Evolutionary conservation across 2,797 vertebrate genomes (phyloP).

Genomic region (Catostomus latipinnis): DNA sequence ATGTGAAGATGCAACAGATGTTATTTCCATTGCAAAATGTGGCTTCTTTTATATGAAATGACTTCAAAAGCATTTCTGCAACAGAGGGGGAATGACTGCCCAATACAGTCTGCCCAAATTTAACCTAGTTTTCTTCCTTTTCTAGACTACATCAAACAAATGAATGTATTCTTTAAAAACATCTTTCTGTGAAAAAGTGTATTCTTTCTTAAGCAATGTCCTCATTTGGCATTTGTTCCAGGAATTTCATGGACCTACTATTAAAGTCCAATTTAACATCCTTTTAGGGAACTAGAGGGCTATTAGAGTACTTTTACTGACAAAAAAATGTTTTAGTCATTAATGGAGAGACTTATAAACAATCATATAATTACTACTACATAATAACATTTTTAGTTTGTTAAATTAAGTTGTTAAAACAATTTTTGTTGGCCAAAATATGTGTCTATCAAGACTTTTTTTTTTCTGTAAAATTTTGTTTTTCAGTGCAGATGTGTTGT

Average conservation of each 20-base stretch:
- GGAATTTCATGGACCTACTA: not conserved
- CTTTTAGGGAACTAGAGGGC: not conserved
- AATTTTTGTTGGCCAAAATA: not conserved
- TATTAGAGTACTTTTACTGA: conserved; percentile 12
- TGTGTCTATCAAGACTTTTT: not conserved
- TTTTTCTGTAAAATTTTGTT: conserved; percentile 19
- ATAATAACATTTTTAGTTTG: not conserved
- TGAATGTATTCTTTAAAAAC: too few species aligned
- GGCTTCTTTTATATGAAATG: not conserved
- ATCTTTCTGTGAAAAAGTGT: not conserved
- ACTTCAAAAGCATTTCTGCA: too few species aligned
- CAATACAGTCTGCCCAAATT: too few species aligned
- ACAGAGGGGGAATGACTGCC: too few species aligned
- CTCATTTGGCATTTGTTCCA: not conserved
- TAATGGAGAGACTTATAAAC: not conserved
- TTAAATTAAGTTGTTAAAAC: not conserved
- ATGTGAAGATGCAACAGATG: conserved; percentile 27
- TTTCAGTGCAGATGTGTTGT: conserved; percentile 36
- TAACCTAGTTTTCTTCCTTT: too few species aligned
- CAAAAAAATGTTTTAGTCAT: not conserved
- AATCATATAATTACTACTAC: not conserved
- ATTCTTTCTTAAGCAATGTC: not conserved
- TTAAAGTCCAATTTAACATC: conserved; percentile 9
- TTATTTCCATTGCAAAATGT: not conserved
- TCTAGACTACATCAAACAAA: too few species aligned